phyloP scores from a whole-genome alignment of 2,888 invertebrate genomes.

The Agrochola macilenta region DNA sequence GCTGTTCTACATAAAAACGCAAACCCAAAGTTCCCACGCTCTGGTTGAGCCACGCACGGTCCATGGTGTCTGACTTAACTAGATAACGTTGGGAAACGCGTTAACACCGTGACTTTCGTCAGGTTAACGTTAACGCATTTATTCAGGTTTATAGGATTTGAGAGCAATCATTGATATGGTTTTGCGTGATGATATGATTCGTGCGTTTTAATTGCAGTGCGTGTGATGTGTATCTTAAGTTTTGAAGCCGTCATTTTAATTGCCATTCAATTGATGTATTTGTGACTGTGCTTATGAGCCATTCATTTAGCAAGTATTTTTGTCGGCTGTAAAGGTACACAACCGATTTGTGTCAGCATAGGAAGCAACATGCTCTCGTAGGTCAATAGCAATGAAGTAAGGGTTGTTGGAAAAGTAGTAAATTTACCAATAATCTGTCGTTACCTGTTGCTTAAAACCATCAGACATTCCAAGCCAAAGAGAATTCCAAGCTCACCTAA shows the following conservation, averaged over 20 bases:
- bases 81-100: slow-evolving; percentile 47
- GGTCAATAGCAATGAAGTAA: not conserved
- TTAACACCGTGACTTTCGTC: slow-evolving; percentile 40
- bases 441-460: not conserved
- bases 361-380: not conserved
- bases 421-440: not conserved
- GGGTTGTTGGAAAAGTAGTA: not conserved
- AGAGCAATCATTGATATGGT: slow-evolving; percentile 22
- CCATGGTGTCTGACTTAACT: slow-evolving; percentile 43
- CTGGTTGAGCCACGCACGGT: slow-evolving; percentile 58
- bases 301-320: not conserved
- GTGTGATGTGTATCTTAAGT: not conserved
- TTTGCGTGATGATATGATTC: slow-evolving; percentile 21
- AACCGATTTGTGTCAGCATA: not conserved
- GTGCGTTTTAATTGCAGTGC: slow-evolving; percentile 22
- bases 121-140: not conserved
- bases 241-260: not conserved
- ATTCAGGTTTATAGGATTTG: slow-evolving; percentile 44
- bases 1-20: slow-evolving; percentile 31
- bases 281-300: not conserved
- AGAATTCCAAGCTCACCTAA: not conserved
- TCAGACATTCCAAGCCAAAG: too few species aligned
- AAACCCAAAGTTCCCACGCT: slow-evolving; percentile 60
- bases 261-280: not conserved
- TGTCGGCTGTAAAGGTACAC: not conserved